Evolutionary conservation across 23 tunicate species (phyloP).

Genomic region (Pegea sp.): DNA sequence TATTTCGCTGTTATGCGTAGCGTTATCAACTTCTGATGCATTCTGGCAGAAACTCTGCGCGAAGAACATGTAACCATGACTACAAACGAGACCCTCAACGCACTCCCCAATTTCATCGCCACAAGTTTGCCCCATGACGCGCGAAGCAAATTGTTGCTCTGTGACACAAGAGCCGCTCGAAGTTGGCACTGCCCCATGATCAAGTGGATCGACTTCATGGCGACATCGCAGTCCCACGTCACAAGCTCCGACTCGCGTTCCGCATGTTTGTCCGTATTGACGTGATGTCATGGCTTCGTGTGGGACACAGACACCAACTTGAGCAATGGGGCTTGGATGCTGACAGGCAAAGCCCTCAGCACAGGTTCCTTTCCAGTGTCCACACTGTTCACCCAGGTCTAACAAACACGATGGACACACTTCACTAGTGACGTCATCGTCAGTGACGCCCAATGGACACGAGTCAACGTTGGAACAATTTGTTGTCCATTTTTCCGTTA

Average conservation of each 20-base stretch:
- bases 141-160: conserved; percentile 3
- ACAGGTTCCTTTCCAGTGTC: not conserved
- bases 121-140: conserved; percentile 9
- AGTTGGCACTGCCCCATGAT: too few species aligned
- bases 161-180: conserved; percentile 1
- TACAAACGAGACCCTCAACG: conserved; percentile 7
- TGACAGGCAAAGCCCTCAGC: not conserved
- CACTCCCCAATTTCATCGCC: conserved; percentile 24
- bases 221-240: not conserved
- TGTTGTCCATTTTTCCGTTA: too few species aligned
- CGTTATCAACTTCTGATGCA: too few species aligned
- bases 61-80: too few species aligned
- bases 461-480: too few species aligned
- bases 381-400: conserved; percentile 1
- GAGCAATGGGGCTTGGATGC: not conserved
- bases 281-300: not conserved
- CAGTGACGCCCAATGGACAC: too few species aligned
- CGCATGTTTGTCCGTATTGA: not conserved
- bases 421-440: too few species aligned
- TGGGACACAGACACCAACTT: not conserved
- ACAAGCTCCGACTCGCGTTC: not conserved
- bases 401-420: not conserved
- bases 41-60: too few species aligned
- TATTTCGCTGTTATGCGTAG: too few species aligned
- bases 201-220: too few species aligned